Percentiles rank a stretch among this genome's conserved stretches.
Evolutionary conservation across 2,113 vertebrate species (phyloP).

Genomic region (Melanerpes aurifrons): DNA sequence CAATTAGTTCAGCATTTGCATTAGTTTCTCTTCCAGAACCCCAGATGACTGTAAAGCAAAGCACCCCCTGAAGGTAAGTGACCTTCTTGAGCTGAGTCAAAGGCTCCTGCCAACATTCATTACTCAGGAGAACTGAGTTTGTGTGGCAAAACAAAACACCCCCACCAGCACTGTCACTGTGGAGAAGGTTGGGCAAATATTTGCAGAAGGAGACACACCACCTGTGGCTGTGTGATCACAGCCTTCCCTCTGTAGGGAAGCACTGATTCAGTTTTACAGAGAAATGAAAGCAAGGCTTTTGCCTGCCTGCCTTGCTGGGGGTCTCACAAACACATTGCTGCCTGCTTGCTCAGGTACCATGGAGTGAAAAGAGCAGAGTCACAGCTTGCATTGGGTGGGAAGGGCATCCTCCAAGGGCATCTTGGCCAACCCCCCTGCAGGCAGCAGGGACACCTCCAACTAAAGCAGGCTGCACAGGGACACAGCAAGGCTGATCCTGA

Average conservation of each 20-base stretch:
- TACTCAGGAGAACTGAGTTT: not conserved
- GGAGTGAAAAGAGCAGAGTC: not conserved
- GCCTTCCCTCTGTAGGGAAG: not conserved
- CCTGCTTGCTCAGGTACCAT: not conserved
- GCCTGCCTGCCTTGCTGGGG: not conserved
- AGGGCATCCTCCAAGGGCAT: no score
- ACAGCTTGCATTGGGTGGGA: no score
- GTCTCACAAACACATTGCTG: not conserved
- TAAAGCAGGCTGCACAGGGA: no score
- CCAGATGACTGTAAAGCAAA: fast-evolving
- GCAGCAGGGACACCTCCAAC: no score
- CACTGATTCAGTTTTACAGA: not conserved
- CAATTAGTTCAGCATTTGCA: not conserved
- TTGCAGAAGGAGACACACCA: not conserved
- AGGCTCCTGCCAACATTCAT: not conserved
- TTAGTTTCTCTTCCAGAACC: not conserved
- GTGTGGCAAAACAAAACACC: not conserved
- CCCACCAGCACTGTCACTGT: fast-evolving
- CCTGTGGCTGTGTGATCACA: not conserved
- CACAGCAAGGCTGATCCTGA: no score
- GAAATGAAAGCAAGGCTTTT: not conserved
- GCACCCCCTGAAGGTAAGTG: not conserved
- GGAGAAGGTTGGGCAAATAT: not conserved
- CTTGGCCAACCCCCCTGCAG: no score
- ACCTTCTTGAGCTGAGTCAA: not conserved